Evolutionary conservation across 1,140 invertebrate genomes (phyloP).

Genomic region (Pemphigus obesinymphae): DNA sequence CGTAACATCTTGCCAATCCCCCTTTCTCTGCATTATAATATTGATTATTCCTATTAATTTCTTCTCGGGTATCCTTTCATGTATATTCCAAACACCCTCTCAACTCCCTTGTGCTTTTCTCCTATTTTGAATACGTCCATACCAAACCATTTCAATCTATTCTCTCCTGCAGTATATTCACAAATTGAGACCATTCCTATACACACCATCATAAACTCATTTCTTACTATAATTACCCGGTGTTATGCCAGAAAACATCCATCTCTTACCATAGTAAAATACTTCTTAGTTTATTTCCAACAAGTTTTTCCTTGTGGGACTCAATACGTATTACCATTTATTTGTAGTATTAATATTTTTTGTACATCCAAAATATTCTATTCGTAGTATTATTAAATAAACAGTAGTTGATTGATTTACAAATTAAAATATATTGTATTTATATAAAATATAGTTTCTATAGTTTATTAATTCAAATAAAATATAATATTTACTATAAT

Average conservation of each 20-base stretch:
- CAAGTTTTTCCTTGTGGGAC: background rate
- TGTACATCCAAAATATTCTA: too few relatives aligned
- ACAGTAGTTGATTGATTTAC: too few relatives aligned
- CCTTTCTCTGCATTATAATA: background rate
- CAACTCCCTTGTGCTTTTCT: background rate
- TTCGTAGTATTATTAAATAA: too few relatives aligned
- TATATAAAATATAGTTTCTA: too few relatives aligned
- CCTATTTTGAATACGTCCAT: conserved; percentile 20
- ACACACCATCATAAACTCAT: background rate
- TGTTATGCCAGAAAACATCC: background rate
- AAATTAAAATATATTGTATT: too few relatives aligned
- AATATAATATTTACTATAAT: too few relatives aligned
- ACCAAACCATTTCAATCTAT: conserved; percentile 14
- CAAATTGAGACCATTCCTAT: background rate
- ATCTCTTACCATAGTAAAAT: background rate
- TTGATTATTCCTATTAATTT: conserved; percentile 38
- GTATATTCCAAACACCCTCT: conserved; percentile 31
- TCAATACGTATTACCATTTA: too few relatives aligned
- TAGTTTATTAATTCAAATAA: too few relatives aligned
- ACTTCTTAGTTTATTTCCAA: background rate
- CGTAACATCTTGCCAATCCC: background rate
- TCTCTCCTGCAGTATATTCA: conserved; percentile 18
- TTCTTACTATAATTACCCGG: conserved; percentile 24
- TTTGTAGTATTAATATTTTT: too few relatives aligned
- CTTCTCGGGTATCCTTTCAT: conserved; percentile 26